Percentiles rank a stretch among this genome's conserved stretches.
These are phyloP conservation scores for Orthochromis malagaraziensis DNA, from an alignment of 2,113 vertebrate genomes.

Conservation along the genomic window DNA sequence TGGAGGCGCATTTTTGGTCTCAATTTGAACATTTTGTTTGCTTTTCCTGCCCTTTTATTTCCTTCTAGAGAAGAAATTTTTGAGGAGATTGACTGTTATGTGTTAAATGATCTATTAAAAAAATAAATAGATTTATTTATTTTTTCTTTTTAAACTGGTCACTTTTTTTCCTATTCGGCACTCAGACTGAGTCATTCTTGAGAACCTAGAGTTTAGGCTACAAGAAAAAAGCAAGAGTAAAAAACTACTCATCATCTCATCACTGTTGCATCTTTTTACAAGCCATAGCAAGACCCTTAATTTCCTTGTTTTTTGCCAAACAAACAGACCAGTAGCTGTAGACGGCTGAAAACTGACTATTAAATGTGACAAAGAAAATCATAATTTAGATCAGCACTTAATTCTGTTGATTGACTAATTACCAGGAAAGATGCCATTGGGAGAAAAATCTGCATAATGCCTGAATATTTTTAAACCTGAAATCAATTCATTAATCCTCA, in stretches of 20 bases:
- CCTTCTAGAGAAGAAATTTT: not conserved
- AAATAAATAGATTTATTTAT: not conserved
- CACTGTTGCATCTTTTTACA: not conserved
- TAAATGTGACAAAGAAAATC: not conserved
- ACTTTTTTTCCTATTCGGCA: not conserved
- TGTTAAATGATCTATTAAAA: not conserved
- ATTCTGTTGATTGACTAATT: not conserved
- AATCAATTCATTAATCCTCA: not conserved
- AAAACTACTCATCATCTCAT: not conserved
- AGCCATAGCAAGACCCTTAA: not conserved
- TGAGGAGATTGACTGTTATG: not conserved
- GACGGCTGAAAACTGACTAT: not conserved
- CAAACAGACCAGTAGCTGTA: not conserved
- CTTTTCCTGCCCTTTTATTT: not conserved
- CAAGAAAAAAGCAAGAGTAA: not conserved
- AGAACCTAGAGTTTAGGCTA: not conserved
- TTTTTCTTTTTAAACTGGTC: not conserved
- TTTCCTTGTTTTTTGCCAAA: not conserved
- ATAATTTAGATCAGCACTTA: not conserved
- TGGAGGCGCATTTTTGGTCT: not conserved
- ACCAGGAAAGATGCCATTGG: not conserved
- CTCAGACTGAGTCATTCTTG: not conserved
- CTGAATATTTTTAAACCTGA: not conserved
- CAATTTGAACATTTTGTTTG: not conserved
- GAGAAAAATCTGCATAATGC: not conserved